Conservation (phyloP, 2,113 vertebrate species). For the Catharus bicknelli region DNA sequence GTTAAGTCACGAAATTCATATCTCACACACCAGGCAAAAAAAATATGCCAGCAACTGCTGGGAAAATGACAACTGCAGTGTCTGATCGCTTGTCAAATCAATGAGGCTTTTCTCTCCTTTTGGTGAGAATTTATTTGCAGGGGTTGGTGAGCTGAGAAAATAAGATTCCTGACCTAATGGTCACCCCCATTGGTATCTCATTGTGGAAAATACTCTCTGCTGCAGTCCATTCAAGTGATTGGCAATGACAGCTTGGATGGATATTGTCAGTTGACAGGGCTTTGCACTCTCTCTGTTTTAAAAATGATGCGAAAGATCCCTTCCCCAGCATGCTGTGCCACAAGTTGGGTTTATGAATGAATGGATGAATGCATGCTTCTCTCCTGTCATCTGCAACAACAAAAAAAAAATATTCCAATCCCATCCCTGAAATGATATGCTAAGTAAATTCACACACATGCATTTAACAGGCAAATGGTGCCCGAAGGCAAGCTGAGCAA, state of each 20-base stretch:
- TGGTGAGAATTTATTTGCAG: constrained; percentile 69
- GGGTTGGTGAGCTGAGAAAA: constrained; percentile 70
- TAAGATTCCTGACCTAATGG: constrained; percentile 70
- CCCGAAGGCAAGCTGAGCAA: constrained; percentile 32
- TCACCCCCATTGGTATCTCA: constrained; percentile 66
- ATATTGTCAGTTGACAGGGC: constrained; percentile 69
- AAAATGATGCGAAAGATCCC: constrained; percentile 56
- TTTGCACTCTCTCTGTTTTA: constrained; percentile 48
- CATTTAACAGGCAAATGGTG: background rate
- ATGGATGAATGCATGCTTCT: constrained; percentile 54
- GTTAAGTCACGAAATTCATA: constrained; percentile 52
- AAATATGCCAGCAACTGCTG: constrained; percentile 65
- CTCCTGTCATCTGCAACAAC: constrained; percentile 23
- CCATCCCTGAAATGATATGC: constrained; percentile 52
- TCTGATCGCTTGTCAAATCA: constrained; percentile 66
- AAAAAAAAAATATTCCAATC: background rate
- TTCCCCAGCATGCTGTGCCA: constrained; percentile 32
- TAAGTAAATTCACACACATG: constrained; percentile 58
- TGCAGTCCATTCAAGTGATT: constrained; percentile 71
- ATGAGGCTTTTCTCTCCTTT: constrained; percentile 72
- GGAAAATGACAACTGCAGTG: constrained; percentile 67
- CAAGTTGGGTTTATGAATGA: constrained; percentile 57
- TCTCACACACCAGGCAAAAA: constrained; percentile 56
- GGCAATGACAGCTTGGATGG: constrained; percentile 69
- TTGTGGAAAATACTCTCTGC: constrained; percentile 69